phyloP scores from a whole-genome alignment of 1,140 invertebrate species.

The Cryptotermes secundus region DNA sequence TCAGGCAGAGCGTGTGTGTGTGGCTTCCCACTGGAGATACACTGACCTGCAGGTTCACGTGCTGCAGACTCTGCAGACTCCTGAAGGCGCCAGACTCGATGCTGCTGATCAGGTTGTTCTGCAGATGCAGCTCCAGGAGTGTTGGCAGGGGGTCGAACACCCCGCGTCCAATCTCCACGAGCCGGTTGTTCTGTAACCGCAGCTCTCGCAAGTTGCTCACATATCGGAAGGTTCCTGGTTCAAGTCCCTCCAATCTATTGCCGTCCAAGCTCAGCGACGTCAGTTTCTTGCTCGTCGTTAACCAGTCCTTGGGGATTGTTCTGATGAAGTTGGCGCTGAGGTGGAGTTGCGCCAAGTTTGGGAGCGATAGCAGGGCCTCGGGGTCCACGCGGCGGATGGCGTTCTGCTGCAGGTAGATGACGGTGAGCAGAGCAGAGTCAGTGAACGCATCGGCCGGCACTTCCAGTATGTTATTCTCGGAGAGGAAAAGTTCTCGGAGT shows the following conservation, averaged over 20 bases:
- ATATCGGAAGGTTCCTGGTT: slow-evolving; percentile 75
- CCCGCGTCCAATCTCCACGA: slow-evolving; percentile 69
- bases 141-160: slow-evolving; percentile 78
- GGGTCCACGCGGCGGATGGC: slow-evolving; percentile 74
- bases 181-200: slow-evolving; percentile 82
- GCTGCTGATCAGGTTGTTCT: slow-evolving; percentile 78
- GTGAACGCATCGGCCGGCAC: slow-evolving; percentile 78
- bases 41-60: slow-evolving; percentile 74
- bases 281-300: slow-evolving; percentile 70
- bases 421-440: slow-evolving; percentile 71
- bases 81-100: slow-evolving; percentile 83
- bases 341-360: slow-evolving; percentile 78
- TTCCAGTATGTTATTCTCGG: slow-evolving; percentile 87
- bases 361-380: slow-evolving; percentile 68
- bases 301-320: slow-evolving; percentile 69
- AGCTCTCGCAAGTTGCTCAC: slow-evolving; percentile 74
- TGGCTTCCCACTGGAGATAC: too few species aligned
- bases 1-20: too few species aligned
- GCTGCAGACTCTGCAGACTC: slow-evolving; percentile 78
- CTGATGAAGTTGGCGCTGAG: slow-evolving; percentile 84
- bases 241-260: slow-evolving; percentile 80
- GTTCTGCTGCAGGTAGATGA: slow-evolving; percentile 86
- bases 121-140: slow-evolving; percentile 80
- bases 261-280: slow-evolving; percentile 86
- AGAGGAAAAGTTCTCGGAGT: slow-evolving; percentile 78